Base-by-base conservation (phyloP, 2,888 invertebrate genomes). In the Podotricha telesiphe region DNA sequence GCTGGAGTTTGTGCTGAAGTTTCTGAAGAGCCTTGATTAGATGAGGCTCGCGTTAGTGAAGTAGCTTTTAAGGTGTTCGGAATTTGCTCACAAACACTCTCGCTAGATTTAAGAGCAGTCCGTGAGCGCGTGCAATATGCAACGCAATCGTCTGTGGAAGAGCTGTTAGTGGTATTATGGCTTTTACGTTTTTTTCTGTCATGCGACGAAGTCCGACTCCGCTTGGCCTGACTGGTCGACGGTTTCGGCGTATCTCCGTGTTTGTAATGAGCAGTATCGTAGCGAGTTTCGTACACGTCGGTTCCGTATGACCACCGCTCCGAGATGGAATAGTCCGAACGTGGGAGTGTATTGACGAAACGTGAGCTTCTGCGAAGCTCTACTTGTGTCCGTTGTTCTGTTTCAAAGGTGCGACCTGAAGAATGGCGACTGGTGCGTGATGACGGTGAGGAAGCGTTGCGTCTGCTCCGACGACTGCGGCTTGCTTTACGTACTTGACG, bases 261-360 rank as follows among this genome's bases (percentile, higher is more conserved):
- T 80, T 85, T 88, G 61, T 80, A 82, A 68, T 87, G 83, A 68
- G 82, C 77, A 42, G 88, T 84, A 71, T 89, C 90, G 81, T 87
- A 91, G 78, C 92, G 91, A 50, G 92, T 91, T 77, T 93, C 92
- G 91, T 93, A 93, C 72, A 88, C 93, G 93, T 87, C 93, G 74
- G 87, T 91, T 77, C 89, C 94, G 92, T 89, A 94, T 58, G 93
- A 93, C 91, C 94, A 94, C 83, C 94, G 94, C 86, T 94, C 94
- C 78, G 93, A 89, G 76, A 93, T 93, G 81, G 94, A 94, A 88
- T 92, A 92, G 84, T 94, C 92, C 50, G 92, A 93, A 74, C 91
- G 83, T 51, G 91, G 91, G 59, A 89, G 82, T 53, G 89, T 83
- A 80, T 83, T 88, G 74, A 91, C 91, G 86, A 94, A 94, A 86